Evolutionary conservation across 2,797 vertebrate species (phyloP).

Genomic region (Onychomys torridus): DNA sequence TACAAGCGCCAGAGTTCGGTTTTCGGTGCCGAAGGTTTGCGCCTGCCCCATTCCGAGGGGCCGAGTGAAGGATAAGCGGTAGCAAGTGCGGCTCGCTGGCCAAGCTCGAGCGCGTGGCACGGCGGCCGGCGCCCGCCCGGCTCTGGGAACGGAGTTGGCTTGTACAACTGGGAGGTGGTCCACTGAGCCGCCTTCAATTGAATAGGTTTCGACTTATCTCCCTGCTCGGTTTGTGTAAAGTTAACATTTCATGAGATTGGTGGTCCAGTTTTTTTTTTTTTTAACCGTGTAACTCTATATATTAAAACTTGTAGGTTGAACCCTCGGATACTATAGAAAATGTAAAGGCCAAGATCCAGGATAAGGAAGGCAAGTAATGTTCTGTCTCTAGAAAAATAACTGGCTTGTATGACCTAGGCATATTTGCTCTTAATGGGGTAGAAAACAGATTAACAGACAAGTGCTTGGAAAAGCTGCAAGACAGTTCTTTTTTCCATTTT

Average conservation of each 20-base stretch:
- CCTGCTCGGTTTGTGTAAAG: neutral
- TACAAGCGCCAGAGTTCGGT: fast-evolving
- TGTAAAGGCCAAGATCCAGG: constrained; percentile 98
- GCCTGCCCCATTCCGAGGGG: fast-evolving
- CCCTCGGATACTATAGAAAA: constrained; percentile 98
- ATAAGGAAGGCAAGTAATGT: constrained; percentile 94
- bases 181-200: fast-evolving
- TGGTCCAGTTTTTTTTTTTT: neutral
- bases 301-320: constrained; percentile 91
- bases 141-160: no score
- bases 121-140: fast-evolving
- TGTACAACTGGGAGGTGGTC: neutral
- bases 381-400: neutral
- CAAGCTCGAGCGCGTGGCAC: neutral
- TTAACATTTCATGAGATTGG: fast-evolving
- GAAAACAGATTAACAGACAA: neutral
- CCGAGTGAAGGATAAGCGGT: fast-evolving
- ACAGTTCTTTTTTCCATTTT: neutral
- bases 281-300: neutral
- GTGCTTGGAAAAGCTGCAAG: neutral
- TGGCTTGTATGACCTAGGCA: fast-evolving
- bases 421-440: neutral
- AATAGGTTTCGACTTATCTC: neutral
- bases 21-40: neutral
- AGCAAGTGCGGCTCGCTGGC: fast-evolving